phyloP scores from a whole-genome alignment of 2,113 vertebrate species.

The Marcusenius ussheri region DNA sequence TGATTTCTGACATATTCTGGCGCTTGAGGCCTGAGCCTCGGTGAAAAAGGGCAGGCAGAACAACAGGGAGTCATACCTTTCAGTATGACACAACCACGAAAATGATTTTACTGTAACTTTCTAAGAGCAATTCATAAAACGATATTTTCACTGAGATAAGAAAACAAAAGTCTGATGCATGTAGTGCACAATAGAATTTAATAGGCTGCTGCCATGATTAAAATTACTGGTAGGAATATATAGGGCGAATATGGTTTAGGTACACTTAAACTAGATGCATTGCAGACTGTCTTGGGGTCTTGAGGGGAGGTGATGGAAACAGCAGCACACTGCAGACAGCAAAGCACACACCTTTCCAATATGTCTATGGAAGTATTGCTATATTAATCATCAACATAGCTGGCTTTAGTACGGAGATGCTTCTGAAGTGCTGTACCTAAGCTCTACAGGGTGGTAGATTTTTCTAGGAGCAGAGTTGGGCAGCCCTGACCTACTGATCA shows the following conservation, averaged over 20 bases:
- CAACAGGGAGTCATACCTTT: not conserved
- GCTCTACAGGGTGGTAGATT: too few relatives aligned
- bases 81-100: not conserved
- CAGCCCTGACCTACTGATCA: not conserved
- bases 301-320: not conserved
- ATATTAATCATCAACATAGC: not conserved
- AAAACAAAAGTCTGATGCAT: not conserved
- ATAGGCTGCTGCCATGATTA: not conserved
- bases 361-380: not conserved
- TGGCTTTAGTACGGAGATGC: too few relatives aligned
- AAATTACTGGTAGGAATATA: not conserved
- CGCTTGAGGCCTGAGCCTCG: not conserved
- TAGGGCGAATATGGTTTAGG: not conserved
- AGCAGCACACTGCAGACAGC: not conserved
- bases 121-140: not conserved
- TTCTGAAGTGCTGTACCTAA: too few relatives aligned
- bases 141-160: not conserved
- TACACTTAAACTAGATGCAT: not conserved
- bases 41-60: not conserved
- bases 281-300: not conserved
- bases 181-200: not conserved
- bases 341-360: not conserved
- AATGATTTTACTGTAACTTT: constrained; percentile 5
- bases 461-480: too few relatives aligned
- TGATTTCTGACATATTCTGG: not conserved